These are phyloP conservation scores for Leucozona laternaria DNA, from an alignment of 2,888 invertebrate species.

Conservation along the genomic window DNA sequence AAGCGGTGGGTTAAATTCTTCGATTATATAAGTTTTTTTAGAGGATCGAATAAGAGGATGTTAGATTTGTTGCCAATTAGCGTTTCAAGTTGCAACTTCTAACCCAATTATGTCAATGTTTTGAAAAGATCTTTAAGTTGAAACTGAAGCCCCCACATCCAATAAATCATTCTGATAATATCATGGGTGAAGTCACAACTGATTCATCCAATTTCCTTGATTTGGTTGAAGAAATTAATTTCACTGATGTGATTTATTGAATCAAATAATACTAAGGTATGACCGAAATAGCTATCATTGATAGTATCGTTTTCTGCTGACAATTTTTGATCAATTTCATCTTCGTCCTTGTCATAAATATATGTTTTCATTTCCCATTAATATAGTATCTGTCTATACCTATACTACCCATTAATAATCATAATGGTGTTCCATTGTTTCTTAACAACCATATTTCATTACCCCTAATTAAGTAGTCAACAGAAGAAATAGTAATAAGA, in stretches of 20 bases:
- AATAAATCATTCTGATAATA: too few relatives aligned
- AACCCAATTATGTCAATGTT: too few relatives aligned
- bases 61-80: too few relatives aligned
- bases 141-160: too few relatives aligned
- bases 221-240: neutral
- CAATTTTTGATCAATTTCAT: constrained; percentile 1
- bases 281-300: neutral
- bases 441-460: constrained; percentile 31
- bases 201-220: neutral
- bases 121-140: too few relatives aligned
- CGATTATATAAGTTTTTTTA: too few relatives aligned
- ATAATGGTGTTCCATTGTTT: constrained; percentile 5
- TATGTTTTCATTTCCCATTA: neutral
- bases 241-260: neutral
- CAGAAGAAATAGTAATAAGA: neutral
- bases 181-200: too few relatives aligned
- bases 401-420: neutral
- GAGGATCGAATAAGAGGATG: too few relatives aligned
- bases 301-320: neutral
- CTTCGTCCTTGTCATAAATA: neutral
- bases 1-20: too few relatives aligned
- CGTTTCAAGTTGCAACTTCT: too few relatives aligned
- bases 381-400: neutral
- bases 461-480: constrained; percentile 20
- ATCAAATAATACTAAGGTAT: neutral